Evolutionary conservation across 92 coral and sea anemone genomes (phyloP), one percentile per base, ranked within the genome.

Genomic region (Porites evermanni): DNA sequence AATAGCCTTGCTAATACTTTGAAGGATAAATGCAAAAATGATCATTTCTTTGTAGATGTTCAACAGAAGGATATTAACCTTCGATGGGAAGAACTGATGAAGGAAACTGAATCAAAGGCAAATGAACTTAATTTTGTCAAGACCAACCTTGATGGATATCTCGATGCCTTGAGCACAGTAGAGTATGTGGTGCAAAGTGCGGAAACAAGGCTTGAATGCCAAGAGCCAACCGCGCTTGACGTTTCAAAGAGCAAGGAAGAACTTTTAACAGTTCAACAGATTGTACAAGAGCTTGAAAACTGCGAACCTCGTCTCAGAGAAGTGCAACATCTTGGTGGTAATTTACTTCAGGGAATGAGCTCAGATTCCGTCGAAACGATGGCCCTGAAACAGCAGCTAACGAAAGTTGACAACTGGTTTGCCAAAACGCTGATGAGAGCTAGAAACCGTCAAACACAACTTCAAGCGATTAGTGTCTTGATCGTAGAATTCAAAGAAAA

Each of bases 11-110:
- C 99, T 10, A 97, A 93, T 75, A 88, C 96, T 19, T 82, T 95
- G 85, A 91, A 77, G 85, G 95, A 90, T 80, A 93, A 89, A 69
- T 95, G 99, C 85, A 91, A 87, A 66, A 98, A 93, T 44, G 93
- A 93, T 93, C 88, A 85, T 84, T 93, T 89, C 44, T 81, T 97
- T 66, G 88, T 95, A 77, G 98, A 97, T 32, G 95, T 96, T 29
- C 93, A 93, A 90, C 81, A 86, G 79, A 93, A 84, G 21, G 98
- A 87, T 71, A 12, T 88, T 3, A 88, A 93, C 73, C 83, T 92
- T 65, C 94, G 98, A 17, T 97, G 94, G 94, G 93, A 97, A 53
- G 93, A 96, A n/a, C 56, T 97, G 47, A 70, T 87, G 73, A 85
- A 86, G 66, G 93, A 89, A 77, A 76, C 90, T 50, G 93, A 93